Evolutionary conservation across 2,113 vertebrate genomes (phyloP), one percentile per base, ranked within the genome.

Genomic region (Syrmaticus mikado): DNA sequence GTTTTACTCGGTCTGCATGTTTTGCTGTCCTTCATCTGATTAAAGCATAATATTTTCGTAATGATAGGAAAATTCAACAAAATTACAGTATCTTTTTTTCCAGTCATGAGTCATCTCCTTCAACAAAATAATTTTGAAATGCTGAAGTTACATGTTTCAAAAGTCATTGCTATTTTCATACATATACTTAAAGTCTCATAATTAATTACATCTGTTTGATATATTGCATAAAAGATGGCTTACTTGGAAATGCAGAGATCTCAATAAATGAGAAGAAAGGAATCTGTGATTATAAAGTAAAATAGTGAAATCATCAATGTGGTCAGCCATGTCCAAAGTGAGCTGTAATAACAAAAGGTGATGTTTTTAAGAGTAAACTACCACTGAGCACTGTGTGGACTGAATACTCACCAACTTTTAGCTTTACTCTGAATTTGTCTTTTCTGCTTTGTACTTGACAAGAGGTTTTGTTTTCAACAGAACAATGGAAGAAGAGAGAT

Each of bases 41-140:
- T 76, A 89, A 90, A 94, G 68, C 52, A 34, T 88, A 89, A 87
- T 91, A 87, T 93, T 96, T 92, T 90, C 76, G 87, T 95, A 85
- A 93, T 66, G 85, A 85, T 55, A 92, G 68, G 45, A 95, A 96
- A 92, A 87, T 40, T 87, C 43, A 82, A 48, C 5, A 46, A 95
- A 96, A 93, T 91, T 85, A 64, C 40, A 92, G 38, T 79, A 88
- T 85, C 64, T 83, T 93, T 85, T 82, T 84, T 28, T n/a, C 71
- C 46, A 83, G 52, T 40, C 82, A 79, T 95, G 85, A 97, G 52
- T 94, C 94, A 94, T 75, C 73, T 84, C 52, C 87, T 81, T 91
- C 36, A 68, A 60, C 66, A 88, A 95, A 78, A 83, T 38, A 67
- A 78, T 78, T 81, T 77, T 67, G 43, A 85, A 88, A 10, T 61